Evolutionary conservation across 2,113 vertebrate genomes (phyloP), one percentile per base, ranked within the genome.

Genomic region (Chlamydotis undulata): DNA sequence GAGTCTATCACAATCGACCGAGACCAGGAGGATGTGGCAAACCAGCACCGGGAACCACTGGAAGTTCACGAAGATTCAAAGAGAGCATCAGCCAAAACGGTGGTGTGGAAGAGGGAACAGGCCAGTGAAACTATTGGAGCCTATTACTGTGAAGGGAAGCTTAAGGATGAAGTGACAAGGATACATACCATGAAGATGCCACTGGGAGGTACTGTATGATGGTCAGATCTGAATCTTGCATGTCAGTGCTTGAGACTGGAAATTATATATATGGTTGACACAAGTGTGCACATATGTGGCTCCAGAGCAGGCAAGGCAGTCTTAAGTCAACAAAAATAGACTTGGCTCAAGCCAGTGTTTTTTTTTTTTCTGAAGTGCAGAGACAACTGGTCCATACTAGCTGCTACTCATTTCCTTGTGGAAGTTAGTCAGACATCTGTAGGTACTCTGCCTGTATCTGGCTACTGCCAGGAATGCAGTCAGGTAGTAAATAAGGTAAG

Each of bases 131-230:
- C 98, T 45, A 98, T 99, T 4, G 99, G 99, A 65, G 98, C 98
- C 2, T 99, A 99, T 84, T 99, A 98, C 97, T 99, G 98, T 78
- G 98, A 98, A 94, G 97, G 98, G 43, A 98, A 98, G 61, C 97
- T 98, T 84, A 98, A 97, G 74, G 98, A 98, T 49, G 96, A 98
- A 41, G 83, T 97, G 19, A 97, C 95, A 69, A 98, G 96, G 85
- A 98, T 99, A 97, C 98, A 98, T 21, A 99, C 98, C 31, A 98
- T 98, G 98, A 99, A 99, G 98, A 99, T 99, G 98, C 97, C 98
- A 1, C 96, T 98, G 77, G 96, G 98, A 99, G 98, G 99, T 99
- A 98, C 81, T 21, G 49, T 75, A 65, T 53, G 14, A 22, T 37
- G 24, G 19, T 77, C 71, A 80, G 53, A 81, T 33, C 47, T 76